Conservation (phyloP, 2,797 vertebrate species). For the Periparus ater region DNA sequence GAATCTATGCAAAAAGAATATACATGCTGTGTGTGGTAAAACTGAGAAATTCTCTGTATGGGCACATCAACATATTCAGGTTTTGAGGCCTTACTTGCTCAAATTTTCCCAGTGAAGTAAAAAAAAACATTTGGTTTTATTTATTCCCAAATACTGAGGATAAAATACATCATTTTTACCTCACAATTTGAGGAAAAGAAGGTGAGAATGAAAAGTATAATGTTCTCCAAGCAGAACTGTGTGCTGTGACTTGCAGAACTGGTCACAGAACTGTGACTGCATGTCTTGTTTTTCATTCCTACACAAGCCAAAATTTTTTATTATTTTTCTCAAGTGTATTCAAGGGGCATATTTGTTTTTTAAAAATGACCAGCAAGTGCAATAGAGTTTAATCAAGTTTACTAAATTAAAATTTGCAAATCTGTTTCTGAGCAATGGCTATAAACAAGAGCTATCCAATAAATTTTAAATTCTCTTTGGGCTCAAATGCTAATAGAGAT, state of each 20-base stretch:
- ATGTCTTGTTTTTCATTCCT: background rate
- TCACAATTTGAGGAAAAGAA: background rate
- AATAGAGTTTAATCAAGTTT: background rate
- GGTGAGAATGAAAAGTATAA: background rate
- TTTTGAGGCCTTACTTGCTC: background rate
- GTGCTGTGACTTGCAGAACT: background rate
- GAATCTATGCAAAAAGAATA: background rate
- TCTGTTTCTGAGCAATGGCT: background rate
- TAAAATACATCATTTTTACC: background rate
- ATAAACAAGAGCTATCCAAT: background rate
- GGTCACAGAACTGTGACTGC: background rate
- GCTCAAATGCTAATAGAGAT: background rate
- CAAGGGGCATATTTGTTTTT: background rate
- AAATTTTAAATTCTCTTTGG: background rate
- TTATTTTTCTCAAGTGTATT: background rate
- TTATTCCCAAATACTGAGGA: background rate
- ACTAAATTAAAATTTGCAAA: background rate
- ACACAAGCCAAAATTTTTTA: background rate
- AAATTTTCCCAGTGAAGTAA: background rate
- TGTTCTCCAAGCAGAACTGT: background rate
- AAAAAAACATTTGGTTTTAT: background rate
- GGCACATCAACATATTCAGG: background rate
- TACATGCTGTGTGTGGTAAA: background rate
- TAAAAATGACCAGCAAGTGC: background rate
- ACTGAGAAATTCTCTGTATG: background rate